Evolutionary conservation across 2,113 vertebrate genomes (phyloP).

Genomic region (Stictonetta naevosa): DNA sequence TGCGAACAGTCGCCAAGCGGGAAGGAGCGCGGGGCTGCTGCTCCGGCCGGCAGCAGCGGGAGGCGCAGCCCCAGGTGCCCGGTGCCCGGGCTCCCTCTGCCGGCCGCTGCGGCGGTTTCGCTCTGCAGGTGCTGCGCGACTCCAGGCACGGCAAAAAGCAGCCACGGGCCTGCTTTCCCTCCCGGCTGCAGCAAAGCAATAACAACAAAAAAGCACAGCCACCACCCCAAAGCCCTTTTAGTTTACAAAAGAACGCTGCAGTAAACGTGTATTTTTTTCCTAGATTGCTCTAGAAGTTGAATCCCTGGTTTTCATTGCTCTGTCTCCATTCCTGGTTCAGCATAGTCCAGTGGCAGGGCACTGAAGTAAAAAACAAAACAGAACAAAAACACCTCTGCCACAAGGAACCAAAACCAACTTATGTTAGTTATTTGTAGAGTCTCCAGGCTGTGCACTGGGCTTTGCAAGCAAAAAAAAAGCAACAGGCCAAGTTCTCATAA

Average conservation of each 20-base stretch:
- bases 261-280: not conserved
- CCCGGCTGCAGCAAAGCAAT: not conserved
- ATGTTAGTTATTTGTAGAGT: not conserved
- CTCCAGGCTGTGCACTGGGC: accelerated
- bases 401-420: not conserved
- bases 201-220: not conserved
- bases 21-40: not conserved
- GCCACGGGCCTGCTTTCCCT: not conserved
- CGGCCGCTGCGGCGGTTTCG: accelerated
- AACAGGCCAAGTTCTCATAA: not conserved
- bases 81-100: not conserved
- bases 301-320: not conserved
- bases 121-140: not conserved
- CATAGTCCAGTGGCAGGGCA: not conserved
- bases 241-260: not conserved
- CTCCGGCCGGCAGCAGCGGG: too few relatives aligned
- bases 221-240: not conserved
- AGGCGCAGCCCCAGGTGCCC: not conserved
- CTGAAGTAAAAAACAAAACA: too few relatives aligned
- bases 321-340: not conserved
- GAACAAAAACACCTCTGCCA: not conserved
- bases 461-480: not conserved
- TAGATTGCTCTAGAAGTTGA: not conserved
- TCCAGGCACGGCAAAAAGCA: not conserved
- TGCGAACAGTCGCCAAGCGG: not conserved